Conservation (phyloP, 2,888 invertebrate species). For the Toxonevra muliebris region DNA sequence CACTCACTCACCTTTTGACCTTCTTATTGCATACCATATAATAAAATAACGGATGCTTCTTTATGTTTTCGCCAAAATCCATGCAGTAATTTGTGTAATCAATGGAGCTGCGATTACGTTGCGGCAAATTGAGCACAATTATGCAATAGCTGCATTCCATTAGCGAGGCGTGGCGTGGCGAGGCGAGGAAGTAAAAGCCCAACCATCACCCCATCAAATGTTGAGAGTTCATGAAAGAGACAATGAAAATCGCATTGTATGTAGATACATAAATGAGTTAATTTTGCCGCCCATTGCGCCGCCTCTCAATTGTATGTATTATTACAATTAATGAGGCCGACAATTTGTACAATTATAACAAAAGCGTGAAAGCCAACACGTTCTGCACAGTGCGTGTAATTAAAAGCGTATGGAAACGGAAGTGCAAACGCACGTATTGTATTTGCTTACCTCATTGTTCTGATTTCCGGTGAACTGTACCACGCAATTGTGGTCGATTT, state of each 20-base stretch:
- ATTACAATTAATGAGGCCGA: conserved; percentile 14
- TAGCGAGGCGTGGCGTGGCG: conserved; percentile 9
- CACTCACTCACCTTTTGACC: conserved; percentile 51
- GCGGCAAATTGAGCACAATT: conserved; percentile 62
- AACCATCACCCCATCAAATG: conserved; percentile 10
- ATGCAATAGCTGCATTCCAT: conserved; percentile 58
- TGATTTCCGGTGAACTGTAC: conserved; percentile 67
- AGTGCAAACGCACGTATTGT: not conserved
- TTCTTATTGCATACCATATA: conserved; percentile 59
- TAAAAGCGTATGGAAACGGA: not conserved
- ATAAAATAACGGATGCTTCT: conserved; percentile 59
- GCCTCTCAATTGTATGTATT: conserved; percentile 8
- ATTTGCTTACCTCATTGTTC: conserved; percentile 58
- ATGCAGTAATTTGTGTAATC: conserved; percentile 64
- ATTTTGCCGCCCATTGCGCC: conserved; percentile 11
- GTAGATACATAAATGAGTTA: conserved; percentile 6
- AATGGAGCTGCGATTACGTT: conserved; percentile 59
- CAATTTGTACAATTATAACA: conserved; percentile 4
- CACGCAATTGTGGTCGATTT: conserved; percentile 69
- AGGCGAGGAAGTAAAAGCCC: conserved; percentile 15
- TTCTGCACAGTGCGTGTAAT: not conserved
- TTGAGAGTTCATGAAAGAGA: not conserved
- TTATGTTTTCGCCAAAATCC: conserved; percentile 60
- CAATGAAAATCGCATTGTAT: conserved; percentile 11
- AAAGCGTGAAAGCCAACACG: not conserved